Conservation (phyloP, 2,113 vertebrate species). For the Megaceryle torquata region DNA sequence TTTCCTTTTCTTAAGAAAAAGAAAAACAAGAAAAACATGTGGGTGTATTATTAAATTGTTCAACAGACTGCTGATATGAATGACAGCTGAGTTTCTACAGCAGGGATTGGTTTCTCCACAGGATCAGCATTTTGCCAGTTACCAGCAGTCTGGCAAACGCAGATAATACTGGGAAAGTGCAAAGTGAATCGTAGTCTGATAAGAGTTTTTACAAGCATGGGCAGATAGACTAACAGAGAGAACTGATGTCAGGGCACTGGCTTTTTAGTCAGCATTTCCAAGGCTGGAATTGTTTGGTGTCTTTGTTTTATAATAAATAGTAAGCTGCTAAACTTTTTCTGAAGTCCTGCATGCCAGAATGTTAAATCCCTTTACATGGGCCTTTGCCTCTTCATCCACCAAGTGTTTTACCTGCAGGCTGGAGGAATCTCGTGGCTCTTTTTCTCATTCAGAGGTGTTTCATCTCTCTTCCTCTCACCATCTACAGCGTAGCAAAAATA, state of each 20-base stretch:
- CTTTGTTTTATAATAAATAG: neutral
- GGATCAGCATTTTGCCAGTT: neutral
- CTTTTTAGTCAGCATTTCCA: neutral
- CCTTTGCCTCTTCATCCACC: neutral
- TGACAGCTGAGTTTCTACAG: neutral
- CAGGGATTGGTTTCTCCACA: neutral
- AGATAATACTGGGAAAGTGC: neutral
- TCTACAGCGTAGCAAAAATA: neutral
- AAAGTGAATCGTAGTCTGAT: neutral
- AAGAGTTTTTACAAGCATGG: neutral
- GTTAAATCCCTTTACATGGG: neutral
- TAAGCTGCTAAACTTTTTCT: neutral
- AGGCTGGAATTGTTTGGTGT: neutral
- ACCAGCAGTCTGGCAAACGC: neutral
- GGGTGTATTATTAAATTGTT: too few species aligned
- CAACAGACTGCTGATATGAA: neutral
- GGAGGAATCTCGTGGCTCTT: neutral
- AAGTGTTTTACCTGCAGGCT: neutral
- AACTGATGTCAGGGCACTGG: neutral
- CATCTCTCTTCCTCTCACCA: neutral
- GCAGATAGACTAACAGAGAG: neutral
- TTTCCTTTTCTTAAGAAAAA: neutral
- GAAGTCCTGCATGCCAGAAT: neutral
- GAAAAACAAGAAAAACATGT: neutral
- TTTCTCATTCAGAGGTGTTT: neutral